Base-by-base conservation (phyloP, 2,888 invertebrate species). In the Agrochola lota region DNA sequence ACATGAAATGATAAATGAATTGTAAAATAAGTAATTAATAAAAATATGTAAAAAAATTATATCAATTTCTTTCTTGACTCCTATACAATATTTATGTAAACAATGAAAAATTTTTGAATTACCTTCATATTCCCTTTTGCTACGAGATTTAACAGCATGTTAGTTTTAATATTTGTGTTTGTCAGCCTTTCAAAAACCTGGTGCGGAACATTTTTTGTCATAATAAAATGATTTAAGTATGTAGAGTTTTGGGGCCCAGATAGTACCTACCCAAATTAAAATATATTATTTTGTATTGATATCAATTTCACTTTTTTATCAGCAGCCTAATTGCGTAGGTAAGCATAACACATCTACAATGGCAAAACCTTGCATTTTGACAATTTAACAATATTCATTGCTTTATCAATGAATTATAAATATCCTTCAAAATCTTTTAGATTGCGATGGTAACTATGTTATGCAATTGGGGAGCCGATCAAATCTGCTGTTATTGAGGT, bases 121-220 rank as follows among this genome's bases (percentile, higher is more conserved):
- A 40, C 40, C 8, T 23, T 8, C 23, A 15, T 64, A 64, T 40
- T 64, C 40, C 40, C 23, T 23, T n/a, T 64, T 35, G 63, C 40
- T 15, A 63, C n/a, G 63, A 63, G 15, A 63, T 63, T 40, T 63
- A n/a, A 40, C 63, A 63, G 64, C 40, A 64, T 64, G 12, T 64
- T 40, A 40, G 40, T 40, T 40, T 40, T 64, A 40, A 40, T 40
- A 7, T 40, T 40, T 40, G 2, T 15, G 15, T 64, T n/a, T 7
- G 8, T 63, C 35, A 40, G 35, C 15, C 15, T 63, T 63, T 40
- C 23, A 40, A 63, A 40, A 63, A 23, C 15, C 15, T n/a, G 15
- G 15, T 40, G 11, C 23, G 63, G 0, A 12, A 4, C 8, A 5
- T 64, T 40, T 40, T 40, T 64, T 40, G 35, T 35, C 63, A 23